Evolutionary conservation across 2,888 invertebrate genomes (phyloP).

Genomic region (Oxytorus armatus): DNA sequence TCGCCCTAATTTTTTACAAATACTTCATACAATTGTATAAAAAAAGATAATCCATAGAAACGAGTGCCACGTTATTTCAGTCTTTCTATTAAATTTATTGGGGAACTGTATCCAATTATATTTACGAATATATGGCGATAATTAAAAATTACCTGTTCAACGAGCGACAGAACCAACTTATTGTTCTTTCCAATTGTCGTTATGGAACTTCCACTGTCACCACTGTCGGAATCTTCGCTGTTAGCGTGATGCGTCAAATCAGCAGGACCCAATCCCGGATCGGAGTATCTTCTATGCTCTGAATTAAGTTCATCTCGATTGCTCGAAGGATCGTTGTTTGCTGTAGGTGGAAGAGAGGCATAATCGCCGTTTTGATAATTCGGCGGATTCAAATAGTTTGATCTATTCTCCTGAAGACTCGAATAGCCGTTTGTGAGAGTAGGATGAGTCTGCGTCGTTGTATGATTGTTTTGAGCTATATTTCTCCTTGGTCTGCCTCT

Average conservation of each 20-base stretch:
- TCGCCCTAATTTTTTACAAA: too few relatives aligned
- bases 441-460: neutral
- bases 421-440: conserved; percentile 76
- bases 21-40: too few relatives aligned
- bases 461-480: conserved; percentile 69
- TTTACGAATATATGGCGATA: too few relatives aligned
- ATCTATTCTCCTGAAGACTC: conserved; percentile 77
- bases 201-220: conserved; percentile 84
- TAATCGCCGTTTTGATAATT: conserved; percentile 84
- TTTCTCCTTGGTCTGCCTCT: conserved; percentile 74
- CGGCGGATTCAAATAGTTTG: conserved; percentile 71
- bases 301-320: conserved; percentile 86
- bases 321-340: conserved; percentile 86
- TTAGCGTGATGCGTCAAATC: conserved; percentile 84
- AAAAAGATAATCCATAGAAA: too few relatives aligned
- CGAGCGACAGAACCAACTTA: conserved; percentile 87
- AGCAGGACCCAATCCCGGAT: conserved; percentile 87
- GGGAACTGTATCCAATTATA: too few relatives aligned
- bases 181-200: conserved; percentile 86
- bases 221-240: conserved; percentile 86
- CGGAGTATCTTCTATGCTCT: conserved; percentile 88
- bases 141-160: conserved; percentile 91
- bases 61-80: too few relatives aligned
- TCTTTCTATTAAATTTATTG: too few relatives aligned
- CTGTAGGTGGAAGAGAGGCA: conserved; percentile 90